Evolutionary conservation across 2,888 invertebrate genomes (phyloP).

Genomic region (Osmoderma eremita): DNA sequence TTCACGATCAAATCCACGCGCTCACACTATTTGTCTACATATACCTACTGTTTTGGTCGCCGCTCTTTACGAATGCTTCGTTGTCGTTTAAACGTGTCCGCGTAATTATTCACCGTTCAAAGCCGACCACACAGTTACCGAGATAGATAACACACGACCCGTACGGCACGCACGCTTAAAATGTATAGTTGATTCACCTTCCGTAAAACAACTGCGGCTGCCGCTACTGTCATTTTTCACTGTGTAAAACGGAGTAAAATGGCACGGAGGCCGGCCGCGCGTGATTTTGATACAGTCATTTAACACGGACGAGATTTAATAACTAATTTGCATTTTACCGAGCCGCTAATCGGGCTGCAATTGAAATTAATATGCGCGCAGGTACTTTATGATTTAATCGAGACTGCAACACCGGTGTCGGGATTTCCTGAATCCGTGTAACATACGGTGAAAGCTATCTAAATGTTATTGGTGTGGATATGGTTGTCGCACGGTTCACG

Average conservation of each 20-base stretch:
- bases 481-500: no score
- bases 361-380: slow-evolving; percentile 27
- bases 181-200: slow-evolving; percentile 26
- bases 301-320: slow-evolving; percentile 2
- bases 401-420: not conserved
- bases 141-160: slow-evolving; percentile 22
- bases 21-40: no score
- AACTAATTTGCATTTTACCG: slow-evolving; percentile 23
- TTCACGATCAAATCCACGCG: no score
- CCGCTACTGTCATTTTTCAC: slow-evolving; percentile 18
- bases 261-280: no score
- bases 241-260: not conserved
- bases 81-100: not conserved
- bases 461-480: no score
- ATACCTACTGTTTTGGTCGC: slow-evolving; percentile 1
- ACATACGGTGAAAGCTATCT: no score
- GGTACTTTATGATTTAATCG: slow-evolving; percentile 13
- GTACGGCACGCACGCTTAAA: slow-evolving; percentile 13
- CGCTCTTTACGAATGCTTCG: slow-evolving; percentile 14
- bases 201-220: slow-evolving; percentile 18
- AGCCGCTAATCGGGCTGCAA: slow-evolving; percentile 15
- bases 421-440: no score
- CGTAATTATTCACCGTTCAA: slow-evolving; percentile 30
- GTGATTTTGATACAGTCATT: slow-evolving; percentile 15
- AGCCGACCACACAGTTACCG: slow-evolving; percentile 25